Base-by-base conservation (phyloP, 2,888 invertebrate genomes). In the Nomada ferruginata region DNA sequence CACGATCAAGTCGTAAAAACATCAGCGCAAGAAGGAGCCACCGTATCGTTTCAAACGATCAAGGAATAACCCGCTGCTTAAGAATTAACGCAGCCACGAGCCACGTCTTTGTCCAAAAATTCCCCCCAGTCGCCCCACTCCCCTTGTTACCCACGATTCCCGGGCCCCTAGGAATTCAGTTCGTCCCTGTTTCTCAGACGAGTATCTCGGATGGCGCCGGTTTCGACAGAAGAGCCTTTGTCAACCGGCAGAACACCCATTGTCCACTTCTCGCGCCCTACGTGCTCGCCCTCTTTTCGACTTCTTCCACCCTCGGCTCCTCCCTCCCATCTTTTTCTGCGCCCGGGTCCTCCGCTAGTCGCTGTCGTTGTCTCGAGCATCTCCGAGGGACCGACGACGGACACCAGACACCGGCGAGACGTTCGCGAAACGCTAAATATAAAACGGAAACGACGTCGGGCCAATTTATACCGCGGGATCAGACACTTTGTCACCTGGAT, bases 201-300 rank as follows among this genome's bases (percentile, higher is more conserved):
- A 79, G 76, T 83, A 53, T 50, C 78, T 63, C 74, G 52, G 64
- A n/a, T 66, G 53, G 60, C 73, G 47, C 72, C 72, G 52, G 82
- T 82, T 83, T 83, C 82, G 82, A 83, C 83, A 75, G 70, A 83
- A 82, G 78, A 75, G 71, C 82, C 71, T 82, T 83, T 82, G 83
- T 82, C 52, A 74, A 20, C 69, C 61, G n/a, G 10, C 70, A 68
- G 83, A 77, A 84, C 84, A 79, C 47, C 83, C 84, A 79, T 83
- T 84, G 84, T 84, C 84, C 83, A 84, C 84, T 84, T 69, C 42
- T 71, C 83, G 79, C 79, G 76, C 76, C 79, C 83, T 77, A 70
- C 79, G 76, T 79, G 71, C 76, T 79, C 73, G 11, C 53, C 76
- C 50, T 60, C 57, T 74, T 47, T 71, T 61, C 72, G 52, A 36